phyloP scores from a whole-genome alignment of 2,113 vertebrate genomes.

The Ophthalmolycus amberensis region DNA sequence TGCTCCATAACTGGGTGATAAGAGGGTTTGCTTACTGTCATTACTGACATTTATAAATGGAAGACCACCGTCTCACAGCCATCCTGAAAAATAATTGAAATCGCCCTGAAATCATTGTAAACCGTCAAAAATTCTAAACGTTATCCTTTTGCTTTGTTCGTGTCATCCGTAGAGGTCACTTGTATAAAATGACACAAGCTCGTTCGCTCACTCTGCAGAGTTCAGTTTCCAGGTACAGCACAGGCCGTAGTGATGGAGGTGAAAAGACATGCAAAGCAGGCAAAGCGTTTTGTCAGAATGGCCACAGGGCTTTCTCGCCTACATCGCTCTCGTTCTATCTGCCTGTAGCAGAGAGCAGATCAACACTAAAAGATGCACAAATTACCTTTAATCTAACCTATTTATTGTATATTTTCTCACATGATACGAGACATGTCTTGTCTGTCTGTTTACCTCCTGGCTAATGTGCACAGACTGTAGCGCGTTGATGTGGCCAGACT shows the following conservation, averaged over 20 bases:
- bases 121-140: background rate
- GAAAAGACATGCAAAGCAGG: background rate
- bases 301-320: background rate
- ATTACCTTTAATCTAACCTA: background rate
- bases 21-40: background rate
- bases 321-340: background rate
- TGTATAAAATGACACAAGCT: background rate
- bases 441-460: conserved; percentile 83
- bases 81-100: background rate
- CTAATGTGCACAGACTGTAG: conserved; percentile 86
- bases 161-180: background rate
- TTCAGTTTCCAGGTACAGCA: background rate
- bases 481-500: conserved; percentile 81
- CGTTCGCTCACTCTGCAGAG: background rate
- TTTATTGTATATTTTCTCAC: background rate
- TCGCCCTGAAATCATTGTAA: background rate
- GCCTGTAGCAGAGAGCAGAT: background rate
- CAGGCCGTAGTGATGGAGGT: background rate
- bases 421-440: background rate
- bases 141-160: background rate
- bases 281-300: background rate
- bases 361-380: background rate
- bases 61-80: background rate
- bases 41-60: background rate
- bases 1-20: background rate